Percentiles rank a stretch among this genome's conserved stretches.
Conservation (phyloP, 2,888 invertebrate genomes). For the Morpho helenor region DNA sequence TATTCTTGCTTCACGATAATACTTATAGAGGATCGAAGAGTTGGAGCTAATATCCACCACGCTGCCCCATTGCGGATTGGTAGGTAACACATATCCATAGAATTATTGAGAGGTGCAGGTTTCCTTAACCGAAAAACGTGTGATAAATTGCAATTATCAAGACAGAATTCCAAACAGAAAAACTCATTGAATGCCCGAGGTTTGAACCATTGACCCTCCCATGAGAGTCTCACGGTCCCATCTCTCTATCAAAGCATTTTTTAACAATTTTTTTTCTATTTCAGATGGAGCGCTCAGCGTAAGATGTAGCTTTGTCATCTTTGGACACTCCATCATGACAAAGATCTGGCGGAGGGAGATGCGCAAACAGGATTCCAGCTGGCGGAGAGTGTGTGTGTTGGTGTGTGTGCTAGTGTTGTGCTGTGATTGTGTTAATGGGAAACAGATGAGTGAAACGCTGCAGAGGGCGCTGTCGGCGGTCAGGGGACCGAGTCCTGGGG, state of each 20-base stretch:
- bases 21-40: too few relatives aligned
- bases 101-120: too few relatives aligned
- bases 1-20: too few relatives aligned
- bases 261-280: slow-evolving; percentile 18
- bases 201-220: too few relatives aligned
- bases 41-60: too few relatives aligned
- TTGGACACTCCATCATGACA: slow-evolving; percentile 22
- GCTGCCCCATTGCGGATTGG: too few relatives aligned
- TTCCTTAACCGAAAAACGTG: too few relatives aligned
- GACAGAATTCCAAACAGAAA: too few relatives aligned
- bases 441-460: slow-evolving; percentile 75
- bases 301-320: slow-evolving; percentile 37
- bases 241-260: not conserved
- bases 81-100: too few relatives aligned
- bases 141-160: too few relatives aligned
- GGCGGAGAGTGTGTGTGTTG: slow-evolving; percentile 46
- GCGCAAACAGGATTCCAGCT: slow-evolving; percentile 55
- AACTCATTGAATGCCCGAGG: too few relatives aligned
- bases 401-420: slow-evolving; percentile 49
- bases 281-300: slow-evolving; percentile 40
- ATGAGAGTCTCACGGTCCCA: too few relatives aligned
- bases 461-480: slow-evolving; percentile 75
- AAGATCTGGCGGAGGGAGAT: slow-evolving; percentile 37
- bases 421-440: slow-evolving; percentile 51
- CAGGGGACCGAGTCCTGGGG: slow-evolving; percentile 72